A percentile compares a stretch with the other conserved stretches of the same genome.
phyloP scores from a whole-genome alignment of 2,888 invertebrate genomes.

The Ophraella communa region DNA sequence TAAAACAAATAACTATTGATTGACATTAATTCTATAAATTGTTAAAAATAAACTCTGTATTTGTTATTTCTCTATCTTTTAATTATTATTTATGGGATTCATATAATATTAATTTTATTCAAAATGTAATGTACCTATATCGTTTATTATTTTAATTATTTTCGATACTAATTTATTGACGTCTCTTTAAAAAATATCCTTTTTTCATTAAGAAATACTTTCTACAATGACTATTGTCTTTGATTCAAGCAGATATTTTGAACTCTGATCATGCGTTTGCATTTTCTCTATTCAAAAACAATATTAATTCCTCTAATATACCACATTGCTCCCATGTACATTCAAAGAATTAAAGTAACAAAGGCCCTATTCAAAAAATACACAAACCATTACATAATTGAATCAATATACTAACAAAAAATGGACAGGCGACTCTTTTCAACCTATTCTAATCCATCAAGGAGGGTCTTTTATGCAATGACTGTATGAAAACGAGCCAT shows the following conservation, averaged over 20 bases:
- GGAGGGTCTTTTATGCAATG: conserved; percentile 20
- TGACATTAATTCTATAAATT: too few relatives aligned
- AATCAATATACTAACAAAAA: conserved; percentile 24
- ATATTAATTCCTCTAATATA: conserved; percentile 1
- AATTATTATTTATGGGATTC: too few relatives aligned
- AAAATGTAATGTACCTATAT: too few relatives aligned
- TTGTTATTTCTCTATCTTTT: too few relatives aligned
- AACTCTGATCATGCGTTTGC: background rate
- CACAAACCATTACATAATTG: conserved; percentile 25
- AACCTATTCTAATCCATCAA: conserved; percentile 27
- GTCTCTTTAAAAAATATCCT: too few relatives aligned
- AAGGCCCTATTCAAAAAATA: background rate
- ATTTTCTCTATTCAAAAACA: background rate
- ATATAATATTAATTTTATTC: too few relatives aligned
- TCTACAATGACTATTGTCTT: too few relatives aligned
- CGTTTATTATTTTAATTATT: too few relatives aligned
- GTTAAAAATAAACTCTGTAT: too few relatives aligned
- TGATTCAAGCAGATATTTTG: background rate
- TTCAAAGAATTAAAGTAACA: conserved; percentile 19
- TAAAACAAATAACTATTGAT: too few relatives aligned
- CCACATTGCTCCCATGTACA: conserved; percentile 6
- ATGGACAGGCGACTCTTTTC: conserved; percentile 28
- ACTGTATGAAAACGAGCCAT: conserved; percentile 21
- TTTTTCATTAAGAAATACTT: too few relatives aligned
- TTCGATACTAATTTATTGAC: too few relatives aligned